A percentile compares a stretch with the other conserved stretches of the same genome.
These are phyloP conservation scores for Ecdyonurus torrentis DNA, from an alignment of 2,888 invertebrate genomes.

Conservation along the genomic window DNA sequence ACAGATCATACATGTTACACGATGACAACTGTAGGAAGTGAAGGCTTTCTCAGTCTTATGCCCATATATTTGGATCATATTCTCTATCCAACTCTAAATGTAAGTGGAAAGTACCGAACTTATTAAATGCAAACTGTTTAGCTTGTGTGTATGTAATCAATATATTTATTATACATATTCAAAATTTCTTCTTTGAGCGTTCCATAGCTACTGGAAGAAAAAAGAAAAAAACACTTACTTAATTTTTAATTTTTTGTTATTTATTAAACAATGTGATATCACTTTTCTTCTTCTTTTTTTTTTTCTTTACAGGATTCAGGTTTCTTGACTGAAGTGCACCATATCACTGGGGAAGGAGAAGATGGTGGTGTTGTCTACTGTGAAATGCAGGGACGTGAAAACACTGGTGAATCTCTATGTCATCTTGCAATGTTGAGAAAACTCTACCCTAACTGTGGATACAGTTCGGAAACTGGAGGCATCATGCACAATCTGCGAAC, in stretches of 20 bases:
- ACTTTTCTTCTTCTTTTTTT: too few relatives aligned
- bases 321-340: conserved; percentile 81
- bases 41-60: conserved; percentile 73
- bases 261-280: too few relatives aligned
- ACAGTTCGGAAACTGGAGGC: conserved; percentile 73
- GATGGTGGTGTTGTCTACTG: conserved; percentile 92
- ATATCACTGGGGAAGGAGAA: conserved; percentile 71
- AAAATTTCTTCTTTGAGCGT: too few relatives aligned
- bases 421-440: conserved; percentile 44
- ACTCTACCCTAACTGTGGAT: conserved; percentile 70
- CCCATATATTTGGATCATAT: conserved; percentile 87
- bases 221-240: too few relatives aligned
- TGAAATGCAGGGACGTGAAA: conserved; percentile 82
- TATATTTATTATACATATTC: too few relatives aligned
- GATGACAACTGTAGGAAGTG: conserved; percentile 69
- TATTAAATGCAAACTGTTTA: too few relatives aligned
- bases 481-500: conserved; percentile 66
- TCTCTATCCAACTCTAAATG: conserved; percentile 62
- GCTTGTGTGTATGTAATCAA: too few relatives aligned
- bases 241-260: too few relatives aligned
- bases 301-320: conserved; percentile 67
- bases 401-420: conserved; percentile 55
- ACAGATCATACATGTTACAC: conserved; percentile 82
- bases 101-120: too few relatives aligned
- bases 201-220: too few relatives aligned